Evolutionary conservation across 2,888 invertebrate genomes (phyloP).

Genomic region (Didymodactylos carnosus): DNA sequence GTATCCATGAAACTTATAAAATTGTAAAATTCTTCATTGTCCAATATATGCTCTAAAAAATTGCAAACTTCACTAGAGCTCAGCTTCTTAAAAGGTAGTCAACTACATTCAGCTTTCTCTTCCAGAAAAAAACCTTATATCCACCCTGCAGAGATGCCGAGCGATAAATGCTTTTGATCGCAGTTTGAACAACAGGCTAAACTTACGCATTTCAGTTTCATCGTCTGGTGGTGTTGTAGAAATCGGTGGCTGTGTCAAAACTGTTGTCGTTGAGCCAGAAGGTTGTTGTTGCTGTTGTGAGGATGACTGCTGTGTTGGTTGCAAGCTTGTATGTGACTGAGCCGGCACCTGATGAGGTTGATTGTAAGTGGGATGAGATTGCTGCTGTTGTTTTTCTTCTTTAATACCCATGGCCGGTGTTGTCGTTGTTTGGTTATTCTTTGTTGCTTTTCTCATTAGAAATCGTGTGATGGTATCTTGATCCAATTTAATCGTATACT

Average conservation of each 20-base stretch:
- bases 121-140: neutral
- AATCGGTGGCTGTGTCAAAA: neutral
- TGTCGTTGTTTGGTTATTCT: too few relatives aligned
- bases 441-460: neutral
- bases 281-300: neutral
- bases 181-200: too few relatives aligned
- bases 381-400: neutral
- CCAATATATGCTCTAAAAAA: neutral
- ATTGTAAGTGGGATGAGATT: too few relatives aligned
- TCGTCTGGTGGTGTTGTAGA: neutral
- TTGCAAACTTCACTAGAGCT: too few relatives aligned
- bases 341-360: too few relatives aligned
- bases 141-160: too few relatives aligned
- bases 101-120: neutral
- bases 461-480: neutral
- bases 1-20: neutral
- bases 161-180: too few relatives aligned
- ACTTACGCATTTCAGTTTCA: neutral
- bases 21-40: neutral
- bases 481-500: neutral
- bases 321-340: too few relatives aligned
- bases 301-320: too few relatives aligned
- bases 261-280: neutral
- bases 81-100: too few relatives aligned
- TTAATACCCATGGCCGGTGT: neutral